Evolutionary conservation across 2,888 invertebrate genomes (phyloP), one percentile per base, ranked within the genome.

Genomic region (Dicyrtoma fusca): DNA sequence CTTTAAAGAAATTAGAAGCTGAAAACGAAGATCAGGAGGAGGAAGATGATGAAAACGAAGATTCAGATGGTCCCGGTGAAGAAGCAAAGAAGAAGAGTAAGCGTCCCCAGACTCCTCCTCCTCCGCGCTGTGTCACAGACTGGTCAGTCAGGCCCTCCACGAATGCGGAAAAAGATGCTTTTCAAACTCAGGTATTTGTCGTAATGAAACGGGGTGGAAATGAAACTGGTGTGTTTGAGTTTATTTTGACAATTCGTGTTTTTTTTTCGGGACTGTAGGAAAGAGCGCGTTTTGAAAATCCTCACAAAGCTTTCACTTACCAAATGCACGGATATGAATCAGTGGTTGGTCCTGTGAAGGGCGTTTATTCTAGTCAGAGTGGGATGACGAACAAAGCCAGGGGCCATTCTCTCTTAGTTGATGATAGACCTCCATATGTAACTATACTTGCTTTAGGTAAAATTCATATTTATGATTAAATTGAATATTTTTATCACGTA

Each of bases 241-340:
- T n/a, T n/a, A n/a, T n/a, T n/a, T n/a, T n/a, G n/a, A n/a, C 34
- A 34, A 34, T 34, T 8, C 34, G 34, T 34, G 34, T 34, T 34
- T 34, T 8, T 34, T 14, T 5, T 25, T 57, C 21, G 6, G 1
- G 34, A 66, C 86, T 88, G 19, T 91, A 96, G 85, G 97, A 97
- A 83, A 87, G 90, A 17, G 85, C 88, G 79, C 87, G 97, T 62
- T 97, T 95, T 83, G 90, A 92, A 61, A 89, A 92, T 75, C 95
- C 97, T 0, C 94, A 95, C 78, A 92, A 92, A 82, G 92, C 96
- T 0, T 97, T 94, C 82, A 95, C 95, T 0, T 96, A 94, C 82
- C 86, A 89, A 17, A 90, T 94, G 86, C 91, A 95, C 82, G 93
- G 92, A 79, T 95, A 91, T 82, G 91, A 91, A 79, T 90, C 90